Evolutionary conservation across 2,888 invertebrate species (phyloP).

Genomic region (Drosophila rellima): DNA sequence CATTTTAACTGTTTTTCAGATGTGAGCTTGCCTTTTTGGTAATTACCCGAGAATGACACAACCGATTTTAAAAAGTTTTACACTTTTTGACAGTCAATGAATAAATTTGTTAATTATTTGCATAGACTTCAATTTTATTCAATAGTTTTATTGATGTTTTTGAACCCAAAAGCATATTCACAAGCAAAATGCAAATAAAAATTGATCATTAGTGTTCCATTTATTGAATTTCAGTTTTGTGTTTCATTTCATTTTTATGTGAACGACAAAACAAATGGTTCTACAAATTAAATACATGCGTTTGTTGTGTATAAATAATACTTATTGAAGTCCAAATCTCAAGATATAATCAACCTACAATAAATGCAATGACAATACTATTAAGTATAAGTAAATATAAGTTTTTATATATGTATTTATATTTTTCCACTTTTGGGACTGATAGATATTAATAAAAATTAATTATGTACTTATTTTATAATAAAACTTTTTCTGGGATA

Average conservation of each 20-base stretch:
- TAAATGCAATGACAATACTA: conserved; percentile 39
- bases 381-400: conserved; percentile 28
- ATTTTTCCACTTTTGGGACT: conserved; percentile 13
- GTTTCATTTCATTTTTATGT: conserved; percentile 20
- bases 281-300: conserved; percentile 53
- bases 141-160: too few relatives aligned
- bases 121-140: too few relatives aligned
- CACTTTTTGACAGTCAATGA: too few relatives aligned
- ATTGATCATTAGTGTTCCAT: conserved; percentile 21
- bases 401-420: conserved; percentile 17
- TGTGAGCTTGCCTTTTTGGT: too few relatives aligned
- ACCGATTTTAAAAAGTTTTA: too few relatives aligned
- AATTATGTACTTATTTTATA: conserved; percentile 9
- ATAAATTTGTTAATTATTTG: too few relatives aligned
- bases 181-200: neutral
- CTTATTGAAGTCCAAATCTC: conserved; percentile 42
- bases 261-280: conserved; percentile 42
- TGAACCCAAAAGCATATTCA: neutral
- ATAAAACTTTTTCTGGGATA: conserved; percentile 8
- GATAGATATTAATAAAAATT: conserved; percentile 20
- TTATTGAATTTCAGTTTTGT: conserved; percentile 36
- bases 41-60: too few relatives aligned
- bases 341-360: conserved; percentile 48
- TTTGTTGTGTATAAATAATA: conserved; percentile 52
- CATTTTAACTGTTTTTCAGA: too few relatives aligned